Evolutionary conservation across 2,797 vertebrate species (phyloP), one percentile per base, ranked within the genome.

Genomic region (Craterocephalus amniculus): DNA sequence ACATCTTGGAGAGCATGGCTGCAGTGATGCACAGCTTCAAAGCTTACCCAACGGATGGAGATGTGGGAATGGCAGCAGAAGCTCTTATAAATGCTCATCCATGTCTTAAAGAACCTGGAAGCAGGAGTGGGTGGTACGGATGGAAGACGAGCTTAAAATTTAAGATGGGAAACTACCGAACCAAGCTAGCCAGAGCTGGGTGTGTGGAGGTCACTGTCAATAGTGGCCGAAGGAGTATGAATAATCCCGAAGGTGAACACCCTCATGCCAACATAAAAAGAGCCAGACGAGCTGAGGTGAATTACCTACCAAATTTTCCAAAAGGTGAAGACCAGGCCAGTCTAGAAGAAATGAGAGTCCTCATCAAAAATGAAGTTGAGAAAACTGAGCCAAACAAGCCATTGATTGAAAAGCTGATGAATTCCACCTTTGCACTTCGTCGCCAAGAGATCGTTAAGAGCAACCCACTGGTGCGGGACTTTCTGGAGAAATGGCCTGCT

Each of bases 1-100:
- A 43, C 22, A 60, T 60, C 14, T 6, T 60, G 24, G 58, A 72
- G 14, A 64, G 0, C 11, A 58, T 72, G 69, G 80, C 80, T 3
- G 40, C 38, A 51, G 34, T 16, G 6, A 76, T 84, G 32, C 18
- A 76, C 52, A 64, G 12, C 3, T 72, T 72, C 22, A 80, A 78
- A 58, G 58, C 72, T 12, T 70, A 79, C 38, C 76, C 63, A 38
- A 59, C 27, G 74, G 70, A 84, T 4, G 61, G 22, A 18, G 72
- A 81, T 18, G 22, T 71, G 61, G 31, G 31, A 3, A 32, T 32
- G 31, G 31, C 31, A 32, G 31, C 31, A 3, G 31, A n/a, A 7
- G 31, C 76, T 55, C 45, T 74, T 7, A 45, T 78, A 64, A 67
- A 56, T 32, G 26, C 61, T 14, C 67, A 83, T 26, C 58, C 34